These are phyloP conservation scores for Pelosia muscerda DNA, from an alignment of 2,888 invertebrate species.

Conservation along the genomic window DNA sequence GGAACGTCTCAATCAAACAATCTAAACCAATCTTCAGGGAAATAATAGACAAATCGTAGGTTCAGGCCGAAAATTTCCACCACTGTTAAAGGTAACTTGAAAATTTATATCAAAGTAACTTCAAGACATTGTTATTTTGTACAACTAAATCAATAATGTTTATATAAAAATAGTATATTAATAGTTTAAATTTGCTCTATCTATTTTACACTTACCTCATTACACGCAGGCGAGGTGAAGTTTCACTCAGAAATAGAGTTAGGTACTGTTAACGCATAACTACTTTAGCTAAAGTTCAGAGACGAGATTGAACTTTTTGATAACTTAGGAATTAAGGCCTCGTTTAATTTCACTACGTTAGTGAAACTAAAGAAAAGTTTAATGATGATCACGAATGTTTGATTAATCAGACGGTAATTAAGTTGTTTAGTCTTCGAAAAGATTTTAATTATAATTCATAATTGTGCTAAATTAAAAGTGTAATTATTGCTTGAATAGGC, in stretches of 20 bases:
- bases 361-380: background rate
- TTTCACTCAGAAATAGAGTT: background rate
- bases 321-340: background rate
- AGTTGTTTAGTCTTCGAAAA: background rate
- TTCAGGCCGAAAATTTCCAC: background rate
- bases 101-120: background rate
- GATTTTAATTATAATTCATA: background rate
- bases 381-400: background rate
- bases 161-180: no score
- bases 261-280: background rate
- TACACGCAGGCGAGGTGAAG: background rate
- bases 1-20: background rate
- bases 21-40: no score
- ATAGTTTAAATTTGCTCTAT: no score
- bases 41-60: no score
- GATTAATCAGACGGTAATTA: background rate
- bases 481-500: background rate
- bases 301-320: background rate
- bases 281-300: background rate
- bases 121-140: background rate
- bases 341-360: no score
- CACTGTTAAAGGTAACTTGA: slow-evolving; percentile 4
- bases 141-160: background rate
- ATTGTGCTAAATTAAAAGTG: background rate
- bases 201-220: slow-evolving; percentile 1